phyloP scores from a whole-genome alignment of 53 echinoderm and acorn worm species.

The Pentamera pediparva region DNA sequence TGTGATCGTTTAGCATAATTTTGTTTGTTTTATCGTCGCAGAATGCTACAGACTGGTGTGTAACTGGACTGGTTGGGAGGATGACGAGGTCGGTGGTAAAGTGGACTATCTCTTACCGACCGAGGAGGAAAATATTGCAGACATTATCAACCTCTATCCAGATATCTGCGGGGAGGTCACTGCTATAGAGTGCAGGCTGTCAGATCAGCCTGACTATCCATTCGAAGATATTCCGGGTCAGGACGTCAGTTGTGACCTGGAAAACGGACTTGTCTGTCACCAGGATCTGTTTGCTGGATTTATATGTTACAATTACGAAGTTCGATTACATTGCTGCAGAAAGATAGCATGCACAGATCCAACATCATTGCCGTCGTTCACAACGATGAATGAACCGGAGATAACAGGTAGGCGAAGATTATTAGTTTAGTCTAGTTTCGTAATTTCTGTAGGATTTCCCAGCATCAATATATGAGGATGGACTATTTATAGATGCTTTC shows the following conservation, averaged over 20 bases:
- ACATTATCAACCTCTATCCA: background rate
- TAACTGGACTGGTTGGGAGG: conserved; percentile 10
- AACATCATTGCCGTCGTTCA: too few relatives aligned
- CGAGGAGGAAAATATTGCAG: conserved; percentile 5
- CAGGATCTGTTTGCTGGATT: background rate
- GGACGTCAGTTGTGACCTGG: conserved; percentile 11
- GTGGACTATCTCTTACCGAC: background rate
- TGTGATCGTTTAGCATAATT: too few relatives aligned
- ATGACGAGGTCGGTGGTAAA: background rate
- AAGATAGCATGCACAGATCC: too few relatives aligned
- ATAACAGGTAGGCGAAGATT: too few relatives aligned
- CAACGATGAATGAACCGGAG: too few relatives aligned
- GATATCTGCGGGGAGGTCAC: background rate
- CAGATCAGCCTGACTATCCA: background rate
- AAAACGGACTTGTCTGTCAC: conserved; percentile 13
- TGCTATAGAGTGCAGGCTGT: conserved; percentile 15
- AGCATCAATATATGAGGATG: too few relatives aligned
- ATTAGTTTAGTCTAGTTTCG: too few relatives aligned
- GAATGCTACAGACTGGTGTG: conserved; percentile 1
- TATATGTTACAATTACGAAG: conserved; percentile 6
- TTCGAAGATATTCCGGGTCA: conserved; percentile 26
- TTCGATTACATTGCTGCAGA: background rate
- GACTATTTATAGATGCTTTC: too few relatives aligned
- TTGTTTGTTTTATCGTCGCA: too few relatives aligned
- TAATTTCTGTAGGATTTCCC: too few relatives aligned